Evolutionary conservation across 2,888 invertebrate species (phyloP).

Genomic region (Brenthis ino): DNA sequence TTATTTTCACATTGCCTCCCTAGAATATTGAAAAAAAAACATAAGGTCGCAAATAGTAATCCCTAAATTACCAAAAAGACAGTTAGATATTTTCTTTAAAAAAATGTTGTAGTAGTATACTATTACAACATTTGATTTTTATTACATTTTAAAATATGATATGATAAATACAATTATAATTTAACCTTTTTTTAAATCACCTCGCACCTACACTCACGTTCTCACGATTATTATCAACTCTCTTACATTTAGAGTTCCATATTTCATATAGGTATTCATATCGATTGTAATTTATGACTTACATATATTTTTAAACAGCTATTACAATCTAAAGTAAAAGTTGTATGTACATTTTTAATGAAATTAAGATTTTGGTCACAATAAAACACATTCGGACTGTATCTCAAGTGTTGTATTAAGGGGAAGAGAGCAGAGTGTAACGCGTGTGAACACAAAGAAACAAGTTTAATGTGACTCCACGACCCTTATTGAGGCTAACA

Average conservation of each 20-base stretch:
- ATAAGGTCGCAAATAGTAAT: no score
- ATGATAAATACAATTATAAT: not conserved
- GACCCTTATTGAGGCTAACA: conserved; percentile 39
- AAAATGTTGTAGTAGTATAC: no score
- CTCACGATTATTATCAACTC: conserved; percentile 12
- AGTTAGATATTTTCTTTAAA: no score
- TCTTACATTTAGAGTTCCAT: conserved; percentile 3
- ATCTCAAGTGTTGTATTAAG: conserved; percentile 28
- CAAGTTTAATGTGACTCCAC: conserved; percentile 34
- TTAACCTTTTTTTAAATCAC: conserved; percentile 9
- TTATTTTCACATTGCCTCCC: no score
- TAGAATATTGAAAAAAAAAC: no score
- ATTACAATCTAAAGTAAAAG: not conserved
- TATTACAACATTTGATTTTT: no score
- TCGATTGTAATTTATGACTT: conserved; percentile 2
- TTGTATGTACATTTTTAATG: not conserved
- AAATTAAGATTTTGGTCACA: conserved; percentile 25
- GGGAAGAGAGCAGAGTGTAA: conserved; percentile 25
- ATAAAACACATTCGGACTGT: conserved; percentile 24
- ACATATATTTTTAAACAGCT: conserved; percentile 2
- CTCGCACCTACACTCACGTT: conserved; percentile 17
- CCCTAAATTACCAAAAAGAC: no score
- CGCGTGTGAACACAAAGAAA: conserved; percentile 39
- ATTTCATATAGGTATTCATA: conserved; percentile 11
- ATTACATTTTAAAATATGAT: no score